Evolutionary conservation across 2,113 vertebrate species (phyloP).

Genomic region (Pachyramphus minor): DNA sequence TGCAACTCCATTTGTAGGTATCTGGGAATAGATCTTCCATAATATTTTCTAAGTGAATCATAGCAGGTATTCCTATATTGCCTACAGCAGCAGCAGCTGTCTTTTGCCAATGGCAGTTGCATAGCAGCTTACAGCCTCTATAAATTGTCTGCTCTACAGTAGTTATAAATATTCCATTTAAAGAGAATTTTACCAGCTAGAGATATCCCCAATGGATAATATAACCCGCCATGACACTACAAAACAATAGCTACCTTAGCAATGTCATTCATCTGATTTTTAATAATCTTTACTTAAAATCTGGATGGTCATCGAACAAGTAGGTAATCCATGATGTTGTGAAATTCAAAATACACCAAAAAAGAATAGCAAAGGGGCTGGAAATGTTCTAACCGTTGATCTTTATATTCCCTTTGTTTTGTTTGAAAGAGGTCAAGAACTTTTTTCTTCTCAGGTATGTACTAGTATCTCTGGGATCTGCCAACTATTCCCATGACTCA

Average conservation of each 20-base stretch:
- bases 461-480: slow-evolving; percentile 17
- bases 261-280: background rate
- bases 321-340: background rate
- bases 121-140: background rate
- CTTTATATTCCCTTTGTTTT: background rate
- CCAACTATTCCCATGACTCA: slow-evolving; percentile 45
- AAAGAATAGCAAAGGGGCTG: background rate
- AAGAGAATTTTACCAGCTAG: background rate
- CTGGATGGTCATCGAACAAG: background rate
- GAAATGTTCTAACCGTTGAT: background rate
- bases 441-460: background rate
- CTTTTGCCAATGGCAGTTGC: background rate
- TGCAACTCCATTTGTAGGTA: background rate
- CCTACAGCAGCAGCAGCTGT: slow-evolving; percentile 2
- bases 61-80: slow-evolving; percentile 22
- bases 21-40: background rate
- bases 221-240: background rate
- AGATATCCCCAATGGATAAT: background rate
- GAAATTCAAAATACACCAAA: background rate
- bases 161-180: background rate
- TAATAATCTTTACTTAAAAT: background rate
- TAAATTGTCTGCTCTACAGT: background rate
- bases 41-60: slow-evolving; percentile 26
- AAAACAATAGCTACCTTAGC: background rate
- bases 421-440: slow-evolving; percentile 42